These are phyloP conservation scores for Heliconius sara DNA, from an alignment of 2,888 invertebrate genomes.

Conservation along the genomic window DNA sequence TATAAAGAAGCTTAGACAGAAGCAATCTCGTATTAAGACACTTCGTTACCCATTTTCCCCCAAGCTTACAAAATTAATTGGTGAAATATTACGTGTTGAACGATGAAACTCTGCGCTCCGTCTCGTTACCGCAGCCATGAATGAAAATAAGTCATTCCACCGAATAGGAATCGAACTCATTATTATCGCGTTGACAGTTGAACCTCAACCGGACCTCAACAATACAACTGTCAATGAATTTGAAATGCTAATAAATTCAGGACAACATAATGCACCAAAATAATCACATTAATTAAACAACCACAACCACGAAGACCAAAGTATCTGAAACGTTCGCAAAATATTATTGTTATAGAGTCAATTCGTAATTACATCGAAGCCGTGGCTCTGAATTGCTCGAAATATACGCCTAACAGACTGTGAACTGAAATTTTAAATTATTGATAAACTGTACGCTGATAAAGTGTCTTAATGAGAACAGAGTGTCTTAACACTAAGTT, in stretches of 20 bases:
- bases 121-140: too few relatives aligned
- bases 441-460: slow-evolving; percentile 32
- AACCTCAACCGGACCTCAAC: too few relatives aligned
- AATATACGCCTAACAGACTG: slow-evolving; percentile 45
- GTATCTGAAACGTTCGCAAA: slow-evolving; percentile 48
- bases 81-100: too few relatives aligned
- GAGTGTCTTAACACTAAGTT: too few relatives aligned
- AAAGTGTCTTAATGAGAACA: too few relatives aligned
- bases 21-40: too few relatives aligned
- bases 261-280: slow-evolving; percentile 15
- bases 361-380: slow-evolving; percentile 53
- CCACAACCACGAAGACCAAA: slow-evolving; percentile 36
- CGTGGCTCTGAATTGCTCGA: slow-evolving; percentile 48
- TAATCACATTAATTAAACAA: slow-evolving; percentile 37
- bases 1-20: too few relatives aligned
- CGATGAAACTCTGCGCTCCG: too few relatives aligned
- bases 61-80: too few relatives aligned
- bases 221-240: slow-evolving; percentile 9
- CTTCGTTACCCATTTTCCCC: too few relatives aligned
- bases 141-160: too few relatives aligned
- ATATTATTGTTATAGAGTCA: slow-evolving; percentile 49
- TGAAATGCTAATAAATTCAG: slow-evolving; percentile 18
- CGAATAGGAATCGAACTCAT: too few relatives aligned
- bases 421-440: slow-evolving; percentile 42
- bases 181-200: neutral